phyloP scores from a whole-genome alignment of 2,113 vertebrate species.

The Etheostoma spectabile region DNA sequence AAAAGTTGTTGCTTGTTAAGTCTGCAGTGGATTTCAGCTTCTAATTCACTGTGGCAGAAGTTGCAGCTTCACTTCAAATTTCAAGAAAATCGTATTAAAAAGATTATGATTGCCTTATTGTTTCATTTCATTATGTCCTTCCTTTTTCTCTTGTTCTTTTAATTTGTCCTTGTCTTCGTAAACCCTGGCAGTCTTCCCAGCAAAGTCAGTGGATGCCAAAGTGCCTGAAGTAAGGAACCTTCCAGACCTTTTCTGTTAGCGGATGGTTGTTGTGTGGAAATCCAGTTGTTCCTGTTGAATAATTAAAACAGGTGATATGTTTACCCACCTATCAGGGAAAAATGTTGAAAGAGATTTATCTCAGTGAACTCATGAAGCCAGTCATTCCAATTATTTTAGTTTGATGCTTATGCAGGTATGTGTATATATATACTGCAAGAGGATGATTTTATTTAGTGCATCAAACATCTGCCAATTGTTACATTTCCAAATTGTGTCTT shows the following conservation, averaged over 20 bases:
- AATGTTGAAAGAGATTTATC: background rate
- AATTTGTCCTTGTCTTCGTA: background rate
- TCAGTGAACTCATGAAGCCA: background rate
- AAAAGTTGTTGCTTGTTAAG: background rate
- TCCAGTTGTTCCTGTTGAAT: background rate
- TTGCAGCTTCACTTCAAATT: background rate
- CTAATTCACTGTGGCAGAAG: background rate
- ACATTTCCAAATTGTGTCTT: background rate
- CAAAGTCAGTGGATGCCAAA: background rate
- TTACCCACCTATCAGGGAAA: background rate
- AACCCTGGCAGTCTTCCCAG: constrained; percentile 9
- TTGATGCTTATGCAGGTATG: background rate
- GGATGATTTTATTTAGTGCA: background rate
- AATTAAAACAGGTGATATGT: background rate
- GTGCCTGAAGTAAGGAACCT: background rate
- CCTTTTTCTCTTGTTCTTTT: background rate
- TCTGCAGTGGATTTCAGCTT: background rate
- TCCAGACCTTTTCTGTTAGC: background rate
- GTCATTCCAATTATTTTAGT: background rate
- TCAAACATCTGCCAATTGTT: background rate
- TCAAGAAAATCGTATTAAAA: background rate
- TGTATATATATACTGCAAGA: too few relatives aligned
- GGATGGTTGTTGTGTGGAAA: background rate
- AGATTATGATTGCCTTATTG: background rate
- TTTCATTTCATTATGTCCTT: background rate